A percentile compares a stretch with the other conserved stretches of the same genome.
Conservation (phyloP, 2,797 vertebrate species). For the Epinephelus coioides region DNA sequence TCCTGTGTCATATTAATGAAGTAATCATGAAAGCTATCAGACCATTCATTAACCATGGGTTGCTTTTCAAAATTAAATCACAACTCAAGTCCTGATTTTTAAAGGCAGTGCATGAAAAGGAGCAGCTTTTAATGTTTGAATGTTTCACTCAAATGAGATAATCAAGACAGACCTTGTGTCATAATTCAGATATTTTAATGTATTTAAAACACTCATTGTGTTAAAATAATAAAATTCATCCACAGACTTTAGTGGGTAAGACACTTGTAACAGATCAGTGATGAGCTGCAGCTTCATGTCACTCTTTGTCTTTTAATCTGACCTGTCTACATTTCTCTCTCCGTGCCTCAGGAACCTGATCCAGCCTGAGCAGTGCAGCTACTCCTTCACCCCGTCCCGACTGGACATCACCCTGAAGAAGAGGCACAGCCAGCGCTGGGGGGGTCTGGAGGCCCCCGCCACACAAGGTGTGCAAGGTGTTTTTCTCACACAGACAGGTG, state of each 20-base stretch:
- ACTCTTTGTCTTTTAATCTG: slow-evolving; percentile 6
- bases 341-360: slow-evolving; percentile 92
- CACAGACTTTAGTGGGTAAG: background rate
- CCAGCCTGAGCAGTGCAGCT: slow-evolving; percentile 93
- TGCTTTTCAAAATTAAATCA: too few species aligned
- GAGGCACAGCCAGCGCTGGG: slow-evolving; percentile 98
- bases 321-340: slow-evolving; percentile 4
- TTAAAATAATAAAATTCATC: background rate
- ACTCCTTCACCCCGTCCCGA: slow-evolving; percentile 93
- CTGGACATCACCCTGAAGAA: slow-evolving; percentile 96
- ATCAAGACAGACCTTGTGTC: too few species aligned
- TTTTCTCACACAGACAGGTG: background rate
- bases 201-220: background rate
- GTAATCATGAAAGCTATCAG: background rate
- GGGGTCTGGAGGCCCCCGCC: slow-evolving; percentile 93
- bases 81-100: too few species aligned
- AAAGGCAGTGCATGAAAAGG: too few species aligned
- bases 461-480: slow-evolving; percentile 94
- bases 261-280: background rate
- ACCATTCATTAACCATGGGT: background rate
- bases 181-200: background rate
- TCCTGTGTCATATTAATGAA: background rate
- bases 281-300: background rate
- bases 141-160: too few species aligned
- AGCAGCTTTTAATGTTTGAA: too few species aligned